Evolutionary conservation across 2,113 vertebrate species (phyloP), one percentile per base, ranked within the genome.

Genomic region (Paralichthys olivaceus): DNA sequence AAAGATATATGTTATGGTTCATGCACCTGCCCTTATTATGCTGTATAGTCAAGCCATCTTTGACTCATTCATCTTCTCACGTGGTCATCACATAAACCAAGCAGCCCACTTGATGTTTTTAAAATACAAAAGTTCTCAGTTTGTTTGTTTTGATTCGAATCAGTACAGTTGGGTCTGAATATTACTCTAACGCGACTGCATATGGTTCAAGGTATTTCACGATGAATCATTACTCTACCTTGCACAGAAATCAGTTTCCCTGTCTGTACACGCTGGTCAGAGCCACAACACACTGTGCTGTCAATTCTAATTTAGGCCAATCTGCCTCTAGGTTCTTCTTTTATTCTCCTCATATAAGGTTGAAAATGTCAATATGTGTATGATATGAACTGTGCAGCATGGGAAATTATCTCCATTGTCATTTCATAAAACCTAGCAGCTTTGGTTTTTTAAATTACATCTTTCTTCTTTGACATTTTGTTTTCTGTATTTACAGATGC

Each of bases 261-360:
- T 23, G 59, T 71, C 26, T 69, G 77, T 64, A 54, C 63, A 54
- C 25, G 81, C 72, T 69, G 56, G 74, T 79, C 2, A 19, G 49
- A 37, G 70, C 37, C 6, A 25, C 58, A 63, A 73, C 47, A 62
- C 40, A 20, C 40, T 72, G 75, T 62, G 80, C 72, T 75, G 68
- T 59, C 62, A 85, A 85, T 90, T 67, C 72, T 81, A 70, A 85
- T 81, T 61, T 71, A 55, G 64, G 49, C 7, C 12, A 43, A 62
- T 17, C 20, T 43, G 7, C 12, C 34, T 26, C 7, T 25, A 3
- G 0, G 0, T 11, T 13, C 32, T 67, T 51, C 29, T 77, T 69
- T 15, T 56, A 34, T 13, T 1, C 51, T 57, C 12, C 15, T 34
- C 14, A 37, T 17, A 51, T 23, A 43, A 43, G 28, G 1, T 5